A percentile compares a stretch with the other conserved stretches of the same genome.
Conservation (phyloP, 2,797 vertebrate genomes). For the Macropus fuliginosus region DNA sequence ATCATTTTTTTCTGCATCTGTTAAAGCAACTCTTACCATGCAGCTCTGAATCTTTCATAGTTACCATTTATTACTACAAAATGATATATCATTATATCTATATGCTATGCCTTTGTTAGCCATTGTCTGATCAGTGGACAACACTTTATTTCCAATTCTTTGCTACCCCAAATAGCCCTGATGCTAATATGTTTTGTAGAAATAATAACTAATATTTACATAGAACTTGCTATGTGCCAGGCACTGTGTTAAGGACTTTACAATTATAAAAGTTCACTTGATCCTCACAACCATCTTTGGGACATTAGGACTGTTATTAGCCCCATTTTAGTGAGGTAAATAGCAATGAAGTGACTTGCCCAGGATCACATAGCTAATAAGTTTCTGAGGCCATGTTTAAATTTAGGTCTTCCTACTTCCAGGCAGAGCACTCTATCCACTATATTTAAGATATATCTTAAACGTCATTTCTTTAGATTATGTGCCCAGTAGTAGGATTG, state of each 20-base stretch:
- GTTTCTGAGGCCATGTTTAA: not conserved
- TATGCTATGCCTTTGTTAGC: not conserved
- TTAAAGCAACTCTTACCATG: not conserved
- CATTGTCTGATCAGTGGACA: not conserved
- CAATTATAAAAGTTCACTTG: not conserved
- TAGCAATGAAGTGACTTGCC: not conserved
- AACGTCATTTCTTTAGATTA: not conserved
- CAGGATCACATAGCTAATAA: not conserved
- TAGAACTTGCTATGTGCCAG: not conserved
- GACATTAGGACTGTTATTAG: not conserved
- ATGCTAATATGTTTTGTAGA: not conserved
- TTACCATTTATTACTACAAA: not conserved
- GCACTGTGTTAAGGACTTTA: not conserved
- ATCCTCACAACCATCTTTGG: not conserved
- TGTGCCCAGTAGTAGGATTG: not conserved
- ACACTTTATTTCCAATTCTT: not conserved
- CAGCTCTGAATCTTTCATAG: not conserved
- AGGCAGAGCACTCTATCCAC: not conserved
- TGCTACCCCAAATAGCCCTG: not conserved
- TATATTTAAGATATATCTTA: not conserved
- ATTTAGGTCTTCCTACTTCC: not conserved
- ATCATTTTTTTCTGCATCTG: not conserved
- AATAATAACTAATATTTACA: not conserved
- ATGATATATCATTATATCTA: not conserved
- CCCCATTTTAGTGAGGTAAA: not conserved